These are phyloP conservation scores for Micoletzkya japonica DNA, from an alignment of 2,888 invertebrate genomes.

Conservation along the genomic window DNA sequence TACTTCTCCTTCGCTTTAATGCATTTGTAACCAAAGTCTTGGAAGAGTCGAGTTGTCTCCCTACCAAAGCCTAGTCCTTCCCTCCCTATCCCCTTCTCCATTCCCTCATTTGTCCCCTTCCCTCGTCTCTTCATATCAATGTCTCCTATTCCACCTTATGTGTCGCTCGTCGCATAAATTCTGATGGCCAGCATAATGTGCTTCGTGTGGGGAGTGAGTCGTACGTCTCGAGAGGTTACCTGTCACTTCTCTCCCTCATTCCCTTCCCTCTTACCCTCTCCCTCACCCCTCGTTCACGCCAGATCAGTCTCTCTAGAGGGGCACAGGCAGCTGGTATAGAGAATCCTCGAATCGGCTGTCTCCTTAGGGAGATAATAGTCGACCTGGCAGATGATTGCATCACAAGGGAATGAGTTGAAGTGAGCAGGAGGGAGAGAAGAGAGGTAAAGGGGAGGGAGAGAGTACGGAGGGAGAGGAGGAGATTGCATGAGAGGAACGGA, in stretches of 20 bases:
- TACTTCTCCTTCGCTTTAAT: too few species aligned
- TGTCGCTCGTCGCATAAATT: too few species aligned
- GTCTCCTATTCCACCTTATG: too few species aligned
- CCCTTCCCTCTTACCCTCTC: neutral
- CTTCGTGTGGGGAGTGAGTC: too few species aligned
- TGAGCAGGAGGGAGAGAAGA: neutral
- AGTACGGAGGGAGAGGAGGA: neutral
- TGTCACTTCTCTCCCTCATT: neutral
- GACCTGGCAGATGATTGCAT: neutral
- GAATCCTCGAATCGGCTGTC: neutral
- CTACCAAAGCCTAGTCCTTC: too few species aligned
- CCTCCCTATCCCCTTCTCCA: too few species aligned
- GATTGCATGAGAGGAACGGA: neutral
- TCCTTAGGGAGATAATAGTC: neutral
- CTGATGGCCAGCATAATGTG: too few species aligned
- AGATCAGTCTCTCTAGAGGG: neutral
- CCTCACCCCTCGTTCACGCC: neutral
- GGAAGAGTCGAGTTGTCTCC: too few species aligned
- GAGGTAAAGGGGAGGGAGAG: neutral
- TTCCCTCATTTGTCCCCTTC: neutral
- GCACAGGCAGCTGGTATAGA: too few species aligned
- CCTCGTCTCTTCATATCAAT: neutral
- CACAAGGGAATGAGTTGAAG: neutral
- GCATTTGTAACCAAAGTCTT: too few species aligned
- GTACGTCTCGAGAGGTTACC: too few species aligned